phyloP scores from a whole-genome alignment of 2,797 vertebrate genomes.

The Poeciliopsis presidionis region DNA sequence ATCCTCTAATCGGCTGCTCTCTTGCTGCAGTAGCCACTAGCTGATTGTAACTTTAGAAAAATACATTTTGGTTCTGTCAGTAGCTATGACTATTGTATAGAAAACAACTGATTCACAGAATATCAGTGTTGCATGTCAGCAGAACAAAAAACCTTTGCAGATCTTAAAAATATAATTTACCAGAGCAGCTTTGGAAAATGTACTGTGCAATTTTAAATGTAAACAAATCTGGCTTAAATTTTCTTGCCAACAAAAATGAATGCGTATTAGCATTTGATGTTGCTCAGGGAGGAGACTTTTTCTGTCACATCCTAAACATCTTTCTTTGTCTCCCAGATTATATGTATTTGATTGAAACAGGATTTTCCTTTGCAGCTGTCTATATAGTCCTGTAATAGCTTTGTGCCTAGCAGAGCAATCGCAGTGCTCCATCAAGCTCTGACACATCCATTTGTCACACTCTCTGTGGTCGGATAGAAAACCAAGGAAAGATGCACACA shows the following conservation, averaged over 20 bases:
- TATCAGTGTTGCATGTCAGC: slow-evolving; percentile 18
- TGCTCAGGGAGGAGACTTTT: slow-evolving; percentile 29
- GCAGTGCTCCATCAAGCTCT: slow-evolving; percentile 77
- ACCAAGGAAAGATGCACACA: slow-evolving; percentile 53
- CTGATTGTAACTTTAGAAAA: slow-evolving; percentile 10
- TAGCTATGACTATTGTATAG: neutral
- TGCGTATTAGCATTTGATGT: slow-evolving; percentile 3
- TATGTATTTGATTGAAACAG: slow-evolving; percentile 76
- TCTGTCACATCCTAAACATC: slow-evolving; percentile 64
- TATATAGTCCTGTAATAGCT: slow-evolving; percentile 77
- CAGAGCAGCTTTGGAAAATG: neutral
- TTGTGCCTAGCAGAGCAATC: slow-evolving; percentile 75
- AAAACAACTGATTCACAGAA: neutral
- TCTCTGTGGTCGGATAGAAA: slow-evolving; percentile 75
- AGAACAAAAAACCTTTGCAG: slow-evolving; percentile 2
- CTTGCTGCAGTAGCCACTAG: slow-evolving; percentile 20
- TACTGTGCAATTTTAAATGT: slow-evolving; percentile 4
- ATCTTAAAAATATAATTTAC: neutral
- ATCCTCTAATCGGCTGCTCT: slow-evolving; percentile 32
- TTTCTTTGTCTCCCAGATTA: slow-evolving; percentile 69
- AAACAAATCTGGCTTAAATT: slow-evolving; percentile 22
- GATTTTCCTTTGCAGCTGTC: slow-evolving; percentile 73
- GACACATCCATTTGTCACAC: slow-evolving; percentile 80
- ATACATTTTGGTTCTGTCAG: slow-evolving; percentile 3
- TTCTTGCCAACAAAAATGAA: slow-evolving; percentile 20